Evolutionary conservation across 1,140 invertebrate genomes (phyloP).

Genomic region (Calephelis virginiensis): DNA sequence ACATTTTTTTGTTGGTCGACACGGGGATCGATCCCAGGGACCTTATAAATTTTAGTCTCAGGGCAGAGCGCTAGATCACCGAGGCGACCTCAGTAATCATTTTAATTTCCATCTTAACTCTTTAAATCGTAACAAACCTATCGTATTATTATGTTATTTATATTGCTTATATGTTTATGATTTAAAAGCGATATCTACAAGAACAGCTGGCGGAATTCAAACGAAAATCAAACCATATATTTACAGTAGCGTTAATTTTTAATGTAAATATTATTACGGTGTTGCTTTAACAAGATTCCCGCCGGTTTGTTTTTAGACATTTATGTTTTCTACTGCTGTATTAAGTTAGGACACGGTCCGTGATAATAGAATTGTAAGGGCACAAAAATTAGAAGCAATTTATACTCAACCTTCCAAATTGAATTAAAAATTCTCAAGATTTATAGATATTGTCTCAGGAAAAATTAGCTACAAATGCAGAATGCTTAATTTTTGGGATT

Average conservation of each 20-base stretch:
- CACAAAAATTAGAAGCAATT: constrained; percentile 8
- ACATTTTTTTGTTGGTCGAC: no score
- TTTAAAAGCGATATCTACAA: no score
- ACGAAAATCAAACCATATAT: constrained; percentile 28
- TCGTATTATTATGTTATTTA: no score
- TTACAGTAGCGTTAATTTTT: constrained; percentile 45
- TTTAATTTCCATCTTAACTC: no score
- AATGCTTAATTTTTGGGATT: no score
- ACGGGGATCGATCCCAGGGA: no score
- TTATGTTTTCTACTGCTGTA: constrained; percentile 29
- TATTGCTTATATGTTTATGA: no score
- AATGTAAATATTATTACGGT: constrained; percentile 63
- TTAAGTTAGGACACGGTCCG: constrained; percentile 3
- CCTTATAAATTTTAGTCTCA: no score
- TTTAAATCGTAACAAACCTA: no score
- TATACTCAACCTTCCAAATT: constrained; percentile 1
- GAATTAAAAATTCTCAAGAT: constrained; percentile 6
- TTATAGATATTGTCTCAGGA: neutral
- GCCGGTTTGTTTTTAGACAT: constrained; percentile 43
- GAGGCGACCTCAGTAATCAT: no score
- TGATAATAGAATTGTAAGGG: constrained; percentile 5
- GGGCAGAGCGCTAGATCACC: no score
- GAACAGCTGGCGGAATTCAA: neutral
- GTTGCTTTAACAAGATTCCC: constrained; percentile 57
- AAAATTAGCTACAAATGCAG: neutral